These are phyloP conservation scores for Tenthredo livida DNA, from an alignment of 2,888 invertebrate species.

Conservation along the genomic window DNA sequence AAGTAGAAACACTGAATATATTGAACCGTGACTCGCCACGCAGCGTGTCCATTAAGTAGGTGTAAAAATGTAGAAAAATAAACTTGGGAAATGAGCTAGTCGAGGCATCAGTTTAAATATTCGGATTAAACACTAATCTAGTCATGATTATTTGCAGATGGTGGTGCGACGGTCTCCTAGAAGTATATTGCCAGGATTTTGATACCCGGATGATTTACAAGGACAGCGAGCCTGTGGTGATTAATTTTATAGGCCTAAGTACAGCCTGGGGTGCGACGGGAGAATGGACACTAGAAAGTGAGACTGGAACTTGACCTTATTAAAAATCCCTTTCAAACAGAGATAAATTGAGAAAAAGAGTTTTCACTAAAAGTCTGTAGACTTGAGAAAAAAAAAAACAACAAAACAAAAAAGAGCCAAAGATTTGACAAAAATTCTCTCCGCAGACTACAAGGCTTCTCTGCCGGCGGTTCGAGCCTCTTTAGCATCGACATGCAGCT, in stretches of 20 bases:
- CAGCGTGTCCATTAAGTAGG: constrained; percentile 67
- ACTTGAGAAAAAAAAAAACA: not conserved
- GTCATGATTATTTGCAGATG: constrained; percentile 58
- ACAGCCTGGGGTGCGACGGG: constrained; percentile 69
- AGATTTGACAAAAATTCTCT: not conserved
- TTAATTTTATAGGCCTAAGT: constrained; percentile 69
- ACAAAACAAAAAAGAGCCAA: not conserved
- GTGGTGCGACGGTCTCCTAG: constrained; percentile 66
- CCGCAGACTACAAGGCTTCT: constrained; percentile 57
- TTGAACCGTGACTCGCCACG: constrained; percentile 60
- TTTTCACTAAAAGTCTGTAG: not conserved
- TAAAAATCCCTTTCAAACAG: not conserved
- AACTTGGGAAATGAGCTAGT: not conserved
- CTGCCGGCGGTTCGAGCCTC: constrained; percentile 64
- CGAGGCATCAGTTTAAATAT: not conserved
- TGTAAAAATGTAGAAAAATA: not conserved
- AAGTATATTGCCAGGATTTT: constrained; percentile 20
- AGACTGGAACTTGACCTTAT: not conserved
- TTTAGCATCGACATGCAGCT: constrained; percentile 64
- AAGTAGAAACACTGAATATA: constrained; percentile 66
- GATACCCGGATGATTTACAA: constrained; percentile 64
- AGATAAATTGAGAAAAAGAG: not conserved
- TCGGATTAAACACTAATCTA: not conserved
- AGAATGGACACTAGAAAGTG: constrained; percentile 68
- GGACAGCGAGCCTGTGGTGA: constrained; percentile 66